phyloP scores from a whole-genome alignment of 2,888 invertebrate genomes.

The Dermolepida albohirtum region DNA sequence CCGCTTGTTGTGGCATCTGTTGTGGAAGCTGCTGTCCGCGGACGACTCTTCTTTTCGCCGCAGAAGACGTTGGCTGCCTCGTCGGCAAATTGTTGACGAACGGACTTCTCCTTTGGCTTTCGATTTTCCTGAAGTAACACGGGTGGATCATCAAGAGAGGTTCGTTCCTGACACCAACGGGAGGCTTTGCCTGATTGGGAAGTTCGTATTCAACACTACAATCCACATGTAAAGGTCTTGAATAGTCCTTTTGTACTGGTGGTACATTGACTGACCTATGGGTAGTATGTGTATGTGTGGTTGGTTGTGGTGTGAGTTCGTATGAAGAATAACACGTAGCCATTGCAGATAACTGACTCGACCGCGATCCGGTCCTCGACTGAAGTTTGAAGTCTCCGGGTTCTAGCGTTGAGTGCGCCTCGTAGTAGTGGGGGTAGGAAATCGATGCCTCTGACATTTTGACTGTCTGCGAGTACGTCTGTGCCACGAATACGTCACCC shows the following conservation, averaged over 20 bases:
- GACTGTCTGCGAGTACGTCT: slow-evolving; percentile 64
- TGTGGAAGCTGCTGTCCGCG: slow-evolving; percentile 59
- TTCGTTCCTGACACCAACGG: slow-evolving; percentile 84
- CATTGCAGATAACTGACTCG: slow-evolving; percentile 56
- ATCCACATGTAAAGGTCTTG: slow-evolving; percentile 88
- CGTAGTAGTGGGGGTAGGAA: slow-evolving; percentile 64
- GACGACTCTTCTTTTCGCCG: slow-evolving; percentile 61
- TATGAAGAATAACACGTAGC: slow-evolving; percentile 62
- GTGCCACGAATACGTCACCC: slow-evolving; percentile 60
- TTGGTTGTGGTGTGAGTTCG: slow-evolving; percentile 58
- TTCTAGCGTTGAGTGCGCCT: slow-evolving; percentile 46
- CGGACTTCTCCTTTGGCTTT: slow-evolving; percentile 83
- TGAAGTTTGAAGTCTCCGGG: slow-evolving; percentile 48
- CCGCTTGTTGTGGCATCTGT: slow-evolving; percentile 61
- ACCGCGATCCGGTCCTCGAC: slow-evolving; percentile 61
- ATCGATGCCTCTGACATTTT: slow-evolving; percentile 64
- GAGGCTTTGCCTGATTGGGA: slow-evolving; percentile 89
- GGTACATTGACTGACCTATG: slow-evolving; percentile 61
- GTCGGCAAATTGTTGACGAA: slow-evolving; percentile 85
- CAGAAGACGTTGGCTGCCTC: slow-evolving; percentile 48
- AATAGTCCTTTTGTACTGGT: slow-evolving; percentile 80
- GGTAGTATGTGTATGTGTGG: slow-evolving; percentile 54
- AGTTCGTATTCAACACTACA: slow-evolving; percentile 93
- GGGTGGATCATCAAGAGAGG: slow-evolving; percentile 92
- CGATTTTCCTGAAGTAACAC: slow-evolving; percentile 88